Evolutionary conservation across 2,888 invertebrate species (phyloP), one percentile per base, ranked within the genome.

Genomic region (Cerceris ruficornis): DNA sequence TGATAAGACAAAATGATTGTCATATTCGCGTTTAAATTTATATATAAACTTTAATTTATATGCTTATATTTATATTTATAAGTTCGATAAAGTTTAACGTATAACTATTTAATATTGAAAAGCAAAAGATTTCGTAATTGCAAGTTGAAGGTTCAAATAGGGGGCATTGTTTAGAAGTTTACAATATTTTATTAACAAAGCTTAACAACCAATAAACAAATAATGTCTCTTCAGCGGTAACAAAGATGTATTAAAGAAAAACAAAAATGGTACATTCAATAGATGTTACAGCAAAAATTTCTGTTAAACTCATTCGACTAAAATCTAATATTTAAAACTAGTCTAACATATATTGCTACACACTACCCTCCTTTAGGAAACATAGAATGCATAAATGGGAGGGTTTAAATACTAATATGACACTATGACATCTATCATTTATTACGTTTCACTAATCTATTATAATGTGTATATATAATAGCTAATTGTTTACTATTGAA

Each of bases 181-280:
- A 61, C 77, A 82, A 71, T 85, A 82, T 88, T 88, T 88, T 89
- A 89, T 89, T 89, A 89, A 89, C 89, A 89, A 89, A 89, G 89
- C 89, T 87, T 88, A 89, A 89, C 89, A 88, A 86, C 88, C 85
- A 89, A 87, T 89, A 85, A 89, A 88, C 86, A 81, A 86, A 84
- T 85, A 82, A 88, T 87, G 85, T 85, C 79, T 87, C 80, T 81
- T 84, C 81, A 81, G 76, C 83, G 72, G 70, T 86, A 85, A 89
- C 85, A 89, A 86, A 88, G 83, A 86, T 72, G 81, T 81, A 77
- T 84, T 61, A 75, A 81, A 84, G 68, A 73, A 83, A 83, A 88
- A 83, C 14, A 79, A 80, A 61, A 82, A 80, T 77, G 60, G 61
- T 82, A 86, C 83, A 86, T 84, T 75, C 71, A 84, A 72, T 84